Conservation (phyloP, 2,113 vertebrate genomes). For the Leucopsar rothschildi region DNA sequence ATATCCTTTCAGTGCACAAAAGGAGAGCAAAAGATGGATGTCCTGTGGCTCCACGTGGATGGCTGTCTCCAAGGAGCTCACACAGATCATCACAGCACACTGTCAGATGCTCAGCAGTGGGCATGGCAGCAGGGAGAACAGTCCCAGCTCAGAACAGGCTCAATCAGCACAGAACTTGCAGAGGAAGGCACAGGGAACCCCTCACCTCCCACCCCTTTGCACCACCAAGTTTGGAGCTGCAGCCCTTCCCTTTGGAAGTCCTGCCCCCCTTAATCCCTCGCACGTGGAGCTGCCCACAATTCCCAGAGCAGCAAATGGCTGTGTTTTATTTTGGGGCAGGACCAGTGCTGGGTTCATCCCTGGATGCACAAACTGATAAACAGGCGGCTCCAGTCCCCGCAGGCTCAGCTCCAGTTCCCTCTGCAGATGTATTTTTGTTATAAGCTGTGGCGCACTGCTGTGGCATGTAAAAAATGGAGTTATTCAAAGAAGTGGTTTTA, state of each 20-base stretch:
- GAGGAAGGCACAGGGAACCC: neutral
- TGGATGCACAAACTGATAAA: neutral
- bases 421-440: neutral
- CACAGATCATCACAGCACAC: neutral
- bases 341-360: neutral
- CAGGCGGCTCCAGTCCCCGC: neutral
- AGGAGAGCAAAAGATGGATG: neutral
- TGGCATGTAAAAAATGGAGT: neutral
- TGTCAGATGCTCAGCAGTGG: neutral
- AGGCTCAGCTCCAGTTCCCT: neutral
- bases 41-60: neutral
- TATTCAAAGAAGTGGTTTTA: slow-evolving; percentile 14
- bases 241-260: neutral
- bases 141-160: neutral
- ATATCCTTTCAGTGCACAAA: neutral
- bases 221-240: neutral
- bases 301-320: neutral
- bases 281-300: neutral
- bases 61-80: slow-evolving; percentile 15
- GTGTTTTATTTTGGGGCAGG: neutral
- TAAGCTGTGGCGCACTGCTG: neutral
- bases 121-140: neutral
- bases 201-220: neutral
- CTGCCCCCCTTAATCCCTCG: rapidly evolving
- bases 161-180: neutral